Conservation (phyloP, 2,888 invertebrate species). For the Macrosoma leucophasiata region DNA sequence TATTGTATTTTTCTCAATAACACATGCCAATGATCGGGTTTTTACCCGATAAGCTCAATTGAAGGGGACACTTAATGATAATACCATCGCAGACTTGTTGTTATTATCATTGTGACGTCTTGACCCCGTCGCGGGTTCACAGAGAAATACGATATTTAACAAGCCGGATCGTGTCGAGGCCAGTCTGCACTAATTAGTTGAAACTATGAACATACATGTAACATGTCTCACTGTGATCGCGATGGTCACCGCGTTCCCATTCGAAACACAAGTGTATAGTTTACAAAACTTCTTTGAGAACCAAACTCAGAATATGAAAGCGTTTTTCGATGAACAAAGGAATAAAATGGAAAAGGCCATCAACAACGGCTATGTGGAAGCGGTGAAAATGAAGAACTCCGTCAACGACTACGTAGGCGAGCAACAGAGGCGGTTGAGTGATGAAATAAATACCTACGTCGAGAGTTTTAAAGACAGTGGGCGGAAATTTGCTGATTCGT, state of each 20-base stretch:
- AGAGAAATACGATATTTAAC: slow-evolving; percentile 29
- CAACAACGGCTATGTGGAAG: slow-evolving; percentile 33
- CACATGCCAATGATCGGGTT: too few relatives aligned
- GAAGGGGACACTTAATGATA: too few relatives aligned
- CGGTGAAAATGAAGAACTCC: slow-evolving; percentile 38
- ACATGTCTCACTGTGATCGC: slow-evolving; percentile 17
- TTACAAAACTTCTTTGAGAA: slow-evolving; percentile 25
- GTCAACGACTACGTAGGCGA: slow-evolving; percentile 45
- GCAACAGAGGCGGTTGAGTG: slow-evolving; percentile 41
- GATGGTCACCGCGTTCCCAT: slow-evolving; percentile 16
- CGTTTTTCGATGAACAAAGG: slow-evolving; percentile 36
- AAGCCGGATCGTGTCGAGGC: slow-evolving; percentile 19
- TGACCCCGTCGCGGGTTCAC: slow-evolving; percentile 38
- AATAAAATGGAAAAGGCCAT: slow-evolving; percentile 30
- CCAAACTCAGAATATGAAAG: slow-evolving; percentile 34
- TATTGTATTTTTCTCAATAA: too few relatives aligned
- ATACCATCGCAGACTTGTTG: too few relatives aligned
- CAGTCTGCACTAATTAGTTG: slow-evolving; percentile 30
- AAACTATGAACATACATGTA: slow-evolving; percentile 30
- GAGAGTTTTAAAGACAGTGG: slow-evolving; percentile 42
- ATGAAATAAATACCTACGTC: slow-evolving; percentile 44
- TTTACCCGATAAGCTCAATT: too few relatives aligned
- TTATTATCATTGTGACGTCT: slow-evolving; percentile 35
- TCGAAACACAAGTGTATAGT: slow-evolving; percentile 10
- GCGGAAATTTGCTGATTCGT: slow-evolving; percentile 38